A percentile compares a stretch with the other conserved stretches of the same genome.
Conservation (phyloP, 2,888 invertebrate species). For the Perdita meconis region DNA sequence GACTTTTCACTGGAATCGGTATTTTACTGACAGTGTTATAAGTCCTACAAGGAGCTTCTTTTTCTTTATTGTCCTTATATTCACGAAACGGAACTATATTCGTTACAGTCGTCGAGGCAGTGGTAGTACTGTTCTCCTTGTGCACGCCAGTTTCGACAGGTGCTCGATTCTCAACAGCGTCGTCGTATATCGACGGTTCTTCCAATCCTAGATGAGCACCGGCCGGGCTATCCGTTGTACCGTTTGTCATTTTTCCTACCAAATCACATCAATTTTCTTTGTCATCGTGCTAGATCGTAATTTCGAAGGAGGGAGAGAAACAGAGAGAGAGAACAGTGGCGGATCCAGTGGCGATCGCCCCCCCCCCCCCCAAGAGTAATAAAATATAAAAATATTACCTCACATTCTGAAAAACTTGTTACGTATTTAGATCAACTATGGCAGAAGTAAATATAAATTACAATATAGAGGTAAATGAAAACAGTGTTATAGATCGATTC, state of each 20-base stretch:
- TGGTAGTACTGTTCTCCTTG: slow-evolving; percentile 71
- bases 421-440: too few relatives aligned
- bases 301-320: not conserved
- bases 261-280: slow-evolving; percentile 11
- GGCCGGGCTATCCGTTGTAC: slow-evolving; percentile 81
- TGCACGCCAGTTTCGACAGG: slow-evolving; percentile 76
- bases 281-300: slow-evolving; percentile 1
- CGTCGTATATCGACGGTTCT: slow-evolving; percentile 92
- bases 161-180: slow-evolving; percentile 89
- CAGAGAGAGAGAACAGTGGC: not conserved
- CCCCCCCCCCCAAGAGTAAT: too few relatives aligned
- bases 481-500: too few relatives aligned
- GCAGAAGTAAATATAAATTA: too few relatives aligned
- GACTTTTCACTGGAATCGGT: slow-evolving; percentile 86
- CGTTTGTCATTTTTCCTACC: slow-evolving; percentile 81
- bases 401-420: too few relatives aligned
- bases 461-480: too few relatives aligned
- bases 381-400: too few relatives aligned
- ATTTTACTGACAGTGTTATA: slow-evolving; percentile 87
- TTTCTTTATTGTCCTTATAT: slow-evolving; percentile 76
- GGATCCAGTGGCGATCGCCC: too few relatives aligned
- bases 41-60: slow-evolving; percentile 81
- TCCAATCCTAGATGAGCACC: slow-evolving; percentile 88
- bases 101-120: slow-evolving; percentile 72
- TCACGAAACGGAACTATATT: slow-evolving; percentile 74